phyloP scores from a whole-genome alignment of 2,888 invertebrate species.

The Eupsilia transversa region DNA sequence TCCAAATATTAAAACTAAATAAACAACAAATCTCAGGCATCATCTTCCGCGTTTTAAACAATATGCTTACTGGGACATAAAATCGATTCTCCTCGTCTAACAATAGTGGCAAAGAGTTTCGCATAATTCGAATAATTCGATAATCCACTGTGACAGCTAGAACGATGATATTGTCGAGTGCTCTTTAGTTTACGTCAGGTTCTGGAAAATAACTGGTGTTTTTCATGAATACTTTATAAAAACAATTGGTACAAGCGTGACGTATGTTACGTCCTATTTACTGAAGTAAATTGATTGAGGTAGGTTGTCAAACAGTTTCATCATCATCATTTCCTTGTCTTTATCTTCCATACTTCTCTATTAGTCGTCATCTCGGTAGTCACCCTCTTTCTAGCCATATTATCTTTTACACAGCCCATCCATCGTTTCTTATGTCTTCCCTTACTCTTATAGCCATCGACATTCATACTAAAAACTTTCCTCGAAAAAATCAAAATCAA shows the following conservation, averaged over 20 bases:
- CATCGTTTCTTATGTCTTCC: not conserved
- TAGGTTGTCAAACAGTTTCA: not conserved
- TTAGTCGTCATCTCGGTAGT: not conserved
- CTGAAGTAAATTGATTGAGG: not conserved
- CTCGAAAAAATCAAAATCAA: too few relatives aligned
- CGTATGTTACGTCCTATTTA: not conserved
- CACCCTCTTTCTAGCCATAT: not conserved
- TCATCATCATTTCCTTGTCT: not conserved
- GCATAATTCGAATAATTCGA: conserved; percentile 35
- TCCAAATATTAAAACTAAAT: conserved; percentile 14
- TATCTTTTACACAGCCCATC: too few relatives aligned
- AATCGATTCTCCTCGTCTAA: conserved; percentile 37
- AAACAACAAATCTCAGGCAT: conserved; percentile 3
- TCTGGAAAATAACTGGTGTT: conserved; percentile 9
- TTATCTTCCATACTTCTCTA: not conserved
- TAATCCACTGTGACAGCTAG: conserved; percentile 8
- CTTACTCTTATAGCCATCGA: not conserved
- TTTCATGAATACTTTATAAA: not conserved
- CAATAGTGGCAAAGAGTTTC: conserved; percentile 29
- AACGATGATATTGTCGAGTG: conserved; percentile 20
- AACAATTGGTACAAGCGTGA: not conserved
- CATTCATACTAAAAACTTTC: not conserved
- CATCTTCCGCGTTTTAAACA: conserved; percentile 24
- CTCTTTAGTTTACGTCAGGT: conserved; percentile 18
- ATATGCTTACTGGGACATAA: conserved; percentile 10